These are phyloP conservation scores for Rousettus leschenaultii DNA, from an alignment of 2,113 vertebrate species.

Conservation along the genomic window DNA sequence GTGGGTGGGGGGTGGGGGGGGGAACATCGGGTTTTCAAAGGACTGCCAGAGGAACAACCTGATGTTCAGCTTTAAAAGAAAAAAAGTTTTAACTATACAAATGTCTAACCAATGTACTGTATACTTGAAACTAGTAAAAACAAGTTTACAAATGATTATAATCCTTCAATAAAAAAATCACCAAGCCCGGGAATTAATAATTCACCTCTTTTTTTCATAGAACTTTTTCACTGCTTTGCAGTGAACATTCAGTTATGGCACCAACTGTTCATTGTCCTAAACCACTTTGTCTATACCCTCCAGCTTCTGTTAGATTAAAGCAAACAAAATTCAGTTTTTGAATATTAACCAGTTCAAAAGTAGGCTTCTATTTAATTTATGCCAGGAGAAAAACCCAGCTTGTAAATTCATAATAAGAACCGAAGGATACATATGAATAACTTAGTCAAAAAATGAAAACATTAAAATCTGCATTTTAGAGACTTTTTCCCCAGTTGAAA, in stretches of 20 bases:
- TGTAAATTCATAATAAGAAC: neutral
- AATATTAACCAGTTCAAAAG: neutral
- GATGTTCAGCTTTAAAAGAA: neutral
- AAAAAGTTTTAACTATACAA: neutral
- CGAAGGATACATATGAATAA: neutral
- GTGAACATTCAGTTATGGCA: neutral
- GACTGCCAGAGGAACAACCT: neutral
- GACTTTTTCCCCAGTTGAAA: neutral
- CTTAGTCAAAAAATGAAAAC: neutral
- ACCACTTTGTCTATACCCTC: neutral
- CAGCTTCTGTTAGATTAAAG: neutral
- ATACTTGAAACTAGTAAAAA: too few species aligned
- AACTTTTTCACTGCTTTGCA: neutral
- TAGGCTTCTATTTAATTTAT: neutral
- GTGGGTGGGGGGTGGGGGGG: too few species aligned
- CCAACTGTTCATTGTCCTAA: neutral
- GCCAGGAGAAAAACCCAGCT: neutral
- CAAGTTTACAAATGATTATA: neutral
- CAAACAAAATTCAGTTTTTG: neutral
- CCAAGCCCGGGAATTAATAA: neutral
- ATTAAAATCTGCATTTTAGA: neutral
- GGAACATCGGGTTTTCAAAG: neutral
- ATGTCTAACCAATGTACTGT: too few species aligned
- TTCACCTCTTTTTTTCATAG: neutral
- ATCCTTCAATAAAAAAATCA: neutral